A percentile compares a stretch with the other conserved stretches of the same genome.
Evolutionary conservation across 2,113 vertebrate species (phyloP).

Genomic region (Hemibagrus wyckioides): DNA sequence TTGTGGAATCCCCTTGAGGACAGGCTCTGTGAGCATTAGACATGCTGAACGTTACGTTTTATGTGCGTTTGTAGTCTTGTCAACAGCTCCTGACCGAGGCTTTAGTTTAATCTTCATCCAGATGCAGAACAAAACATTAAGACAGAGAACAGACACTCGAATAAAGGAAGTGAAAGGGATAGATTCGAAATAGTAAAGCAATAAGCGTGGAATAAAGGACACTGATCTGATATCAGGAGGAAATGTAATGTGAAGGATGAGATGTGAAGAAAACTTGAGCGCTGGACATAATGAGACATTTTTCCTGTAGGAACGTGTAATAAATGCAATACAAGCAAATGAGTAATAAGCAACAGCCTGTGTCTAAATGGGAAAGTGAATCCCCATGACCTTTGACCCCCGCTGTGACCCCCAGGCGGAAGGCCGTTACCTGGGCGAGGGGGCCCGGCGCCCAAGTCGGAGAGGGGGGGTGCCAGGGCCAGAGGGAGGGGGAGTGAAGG

Average conservation of each 20-base stretch:
- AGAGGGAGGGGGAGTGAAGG: constrained; percentile 55
- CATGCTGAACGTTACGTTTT: not conserved
- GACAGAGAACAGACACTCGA: not conserved
- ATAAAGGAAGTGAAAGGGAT: not conserved
- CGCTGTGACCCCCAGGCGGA: constrained; percentile 22
- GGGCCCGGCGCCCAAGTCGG: constrained; percentile 60
- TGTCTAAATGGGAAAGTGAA: not conserved
- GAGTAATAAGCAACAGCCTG: not conserved
- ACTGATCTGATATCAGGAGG: not conserved
- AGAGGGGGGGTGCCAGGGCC: constrained; percentile 57
- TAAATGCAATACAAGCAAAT: not conserved
- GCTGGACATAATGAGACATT: not conserved
- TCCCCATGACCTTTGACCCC: constrained; percentile 1
- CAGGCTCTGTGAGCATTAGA: not conserved
- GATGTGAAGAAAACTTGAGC: not conserved
- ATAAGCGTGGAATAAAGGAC: not conserved
- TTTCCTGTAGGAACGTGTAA: not conserved
- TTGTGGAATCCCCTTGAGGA: constrained; percentile 4
- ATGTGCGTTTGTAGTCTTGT: not conserved
- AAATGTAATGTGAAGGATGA: not conserved
- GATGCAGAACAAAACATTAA: not conserved
- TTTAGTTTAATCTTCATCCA: not conserved
- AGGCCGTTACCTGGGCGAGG: constrained; percentile 69
- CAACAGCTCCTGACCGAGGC: not conserved
- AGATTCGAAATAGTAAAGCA: not conserved